Conservation (phyloP, 2,113 vertebrate genomes). For the Hucho hucho region DNA sequence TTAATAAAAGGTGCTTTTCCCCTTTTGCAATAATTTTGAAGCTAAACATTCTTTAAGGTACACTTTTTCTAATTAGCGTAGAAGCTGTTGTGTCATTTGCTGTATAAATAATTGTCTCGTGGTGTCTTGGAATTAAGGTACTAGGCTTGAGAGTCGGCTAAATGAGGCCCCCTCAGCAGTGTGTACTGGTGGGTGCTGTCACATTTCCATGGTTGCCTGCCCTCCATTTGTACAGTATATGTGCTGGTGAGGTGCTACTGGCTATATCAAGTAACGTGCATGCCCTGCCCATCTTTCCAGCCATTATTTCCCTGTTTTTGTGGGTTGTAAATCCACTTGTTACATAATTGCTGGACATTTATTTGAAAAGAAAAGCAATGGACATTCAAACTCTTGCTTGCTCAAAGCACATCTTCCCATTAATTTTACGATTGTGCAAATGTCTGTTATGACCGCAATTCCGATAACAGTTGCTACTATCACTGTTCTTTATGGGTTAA, state of each 20-base stretch:
- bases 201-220: neutral
- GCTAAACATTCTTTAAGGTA: slow-evolving; percentile 23
- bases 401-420: too few species aligned
- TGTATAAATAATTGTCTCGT: slow-evolving; percentile 22
- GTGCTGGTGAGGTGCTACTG: neutral
- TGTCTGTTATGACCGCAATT: too few species aligned
- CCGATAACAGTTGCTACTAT: too few species aligned
- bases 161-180: slow-evolving; percentile 18
- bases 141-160: slow-evolving; percentile 12
- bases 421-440: too few species aligned
- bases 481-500: neutral
- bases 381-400: too few species aligned
- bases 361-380: too few species aligned
- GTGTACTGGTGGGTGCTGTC: slow-evolving; percentile 13
- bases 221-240: neutral
- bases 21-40: slow-evolving; percentile 10
- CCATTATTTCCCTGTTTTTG: too few species aligned
- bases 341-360: too few species aligned
- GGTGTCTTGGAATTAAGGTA: slow-evolving; percentile 20
- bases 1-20: slow-evolving; percentile 17
- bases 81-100: slow-evolving; percentile 4
- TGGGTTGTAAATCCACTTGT: too few species aligned
- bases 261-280: too few species aligned
- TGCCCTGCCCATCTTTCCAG: too few species aligned
- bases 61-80: slow-evolving; percentile 23